A percentile compares a stretch with the other conserved stretches of the same genome.
Evolutionary conservation across 2,113 vertebrate species (phyloP).

Genomic region (Orientallactaga bullata): DNA sequence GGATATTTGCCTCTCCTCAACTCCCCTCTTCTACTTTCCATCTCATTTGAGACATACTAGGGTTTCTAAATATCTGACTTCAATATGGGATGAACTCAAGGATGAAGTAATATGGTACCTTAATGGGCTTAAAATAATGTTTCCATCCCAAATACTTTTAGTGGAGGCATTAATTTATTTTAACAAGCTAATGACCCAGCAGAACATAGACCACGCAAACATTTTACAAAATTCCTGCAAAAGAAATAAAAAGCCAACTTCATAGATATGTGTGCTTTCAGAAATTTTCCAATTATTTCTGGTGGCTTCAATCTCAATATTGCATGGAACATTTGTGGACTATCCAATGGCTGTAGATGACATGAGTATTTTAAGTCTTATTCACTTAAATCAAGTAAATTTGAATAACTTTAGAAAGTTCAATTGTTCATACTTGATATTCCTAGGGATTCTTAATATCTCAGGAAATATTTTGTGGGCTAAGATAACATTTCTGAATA

Average conservation of each 20-base stretch:
- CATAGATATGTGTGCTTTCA: background rate
- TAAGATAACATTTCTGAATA: background rate
- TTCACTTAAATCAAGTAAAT: background rate
- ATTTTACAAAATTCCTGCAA: background rate
- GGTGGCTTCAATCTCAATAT: background rate
- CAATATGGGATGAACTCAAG: slow-evolving; percentile 55
- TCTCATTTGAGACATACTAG: background rate
- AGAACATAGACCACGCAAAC: slow-evolving; percentile 13
- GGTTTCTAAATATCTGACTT: slow-evolving; percentile 60
- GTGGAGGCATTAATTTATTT: slow-evolving; percentile 37
- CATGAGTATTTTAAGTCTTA: background rate
- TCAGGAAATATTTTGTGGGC: background rate
- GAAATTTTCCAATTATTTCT: background rate
- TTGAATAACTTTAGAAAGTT: background rate
- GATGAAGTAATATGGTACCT: slow-evolving; percentile 64
- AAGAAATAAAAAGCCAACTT: background rate
- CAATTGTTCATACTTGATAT: background rate
- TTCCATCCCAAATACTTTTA: slow-evolving; percentile 59
- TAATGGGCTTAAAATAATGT: slow-evolving; percentile 30
- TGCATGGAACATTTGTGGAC: background rate
- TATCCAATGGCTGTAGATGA: background rate
- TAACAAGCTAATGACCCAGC: slow-evolving; percentile 24
- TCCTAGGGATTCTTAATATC: no score
- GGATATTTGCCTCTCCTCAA: no score
- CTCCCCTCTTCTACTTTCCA: background rate